Percentiles rank a stretch among this genome's conserved stretches.
These are phyloP conservation scores for Silurus aristotelis DNA, from an alignment of 2,797 vertebrate genomes.

Conservation along the genomic window DNA sequence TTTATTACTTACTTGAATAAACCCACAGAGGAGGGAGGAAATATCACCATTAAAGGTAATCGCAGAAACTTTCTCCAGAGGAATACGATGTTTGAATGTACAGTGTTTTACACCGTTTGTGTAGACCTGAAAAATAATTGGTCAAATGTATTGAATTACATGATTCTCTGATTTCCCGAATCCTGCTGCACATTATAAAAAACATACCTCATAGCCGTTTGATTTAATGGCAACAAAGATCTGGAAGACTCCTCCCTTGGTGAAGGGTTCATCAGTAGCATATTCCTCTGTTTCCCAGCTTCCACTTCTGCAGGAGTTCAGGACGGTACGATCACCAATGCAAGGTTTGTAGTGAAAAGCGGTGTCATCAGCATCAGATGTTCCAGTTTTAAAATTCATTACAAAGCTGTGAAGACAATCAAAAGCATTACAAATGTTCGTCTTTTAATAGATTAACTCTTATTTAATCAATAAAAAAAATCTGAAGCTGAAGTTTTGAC, in stretches of 20 bases:
- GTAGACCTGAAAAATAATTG: constrained; percentile 7
- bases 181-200: neutral
- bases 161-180: neutral
- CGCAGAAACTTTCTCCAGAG: constrained; percentile 4
- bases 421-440: neutral
- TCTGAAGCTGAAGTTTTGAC: neutral
- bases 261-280: neutral
- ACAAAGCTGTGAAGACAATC: constrained; percentile 8
- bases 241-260: neutral
- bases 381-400: constrained; percentile 15
- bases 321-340: neutral
- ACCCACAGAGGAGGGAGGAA: neutral
- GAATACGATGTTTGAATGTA: constrained; percentile 21
- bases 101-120: constrained; percentile 21
- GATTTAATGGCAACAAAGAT: constrained; percentile 4
- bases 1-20: neutral
- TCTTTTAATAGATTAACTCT: neutral
- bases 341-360: constrained; percentile 40
- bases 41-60: constrained; percentile 2
- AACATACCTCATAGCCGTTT: constrained; percentile 30
- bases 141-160: too few relatives aligned
- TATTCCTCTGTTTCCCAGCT: constrained; percentile 8
- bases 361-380: constrained; percentile 12
- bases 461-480: too few relatives aligned
- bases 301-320: constrained; percentile 33